Evolutionary conservation across 2,113 vertebrate genomes (phyloP).

Genomic region (Amazona guildingii): DNA sequence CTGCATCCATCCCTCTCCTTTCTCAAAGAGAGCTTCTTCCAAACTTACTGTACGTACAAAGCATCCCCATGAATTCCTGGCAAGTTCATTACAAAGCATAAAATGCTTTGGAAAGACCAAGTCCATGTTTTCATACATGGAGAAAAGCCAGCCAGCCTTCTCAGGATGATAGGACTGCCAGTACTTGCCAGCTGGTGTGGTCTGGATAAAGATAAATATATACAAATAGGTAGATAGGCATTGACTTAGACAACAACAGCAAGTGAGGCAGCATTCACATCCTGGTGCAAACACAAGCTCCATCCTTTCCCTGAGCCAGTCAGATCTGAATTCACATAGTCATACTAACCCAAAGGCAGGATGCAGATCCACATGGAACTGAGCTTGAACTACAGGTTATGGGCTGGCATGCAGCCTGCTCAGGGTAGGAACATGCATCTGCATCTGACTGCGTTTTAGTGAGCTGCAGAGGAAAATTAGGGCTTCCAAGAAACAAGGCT

Average conservation of each 20-base stretch:
- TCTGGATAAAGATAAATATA: neutral
- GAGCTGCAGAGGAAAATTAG: rapidly evolving
- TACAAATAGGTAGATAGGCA: neutral
- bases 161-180: neutral
- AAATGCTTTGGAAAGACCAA: neutral
- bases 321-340: neutral
- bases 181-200: neutral
- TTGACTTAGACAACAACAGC: neutral
- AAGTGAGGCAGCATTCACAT: neutral
- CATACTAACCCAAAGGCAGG: neutral
- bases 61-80: neutral
- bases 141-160: neutral
- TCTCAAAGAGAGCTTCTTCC: neutral
- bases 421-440: neutral
- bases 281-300: neutral
- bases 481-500: neutral
- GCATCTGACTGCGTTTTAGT: neutral
- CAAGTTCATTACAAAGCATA: neutral
- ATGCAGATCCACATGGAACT: neutral
- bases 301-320: neutral
- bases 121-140: neutral
- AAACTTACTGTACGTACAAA: rapidly evolving
- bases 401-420: neutral
- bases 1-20: too few relatives aligned
- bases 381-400: neutral